Base-by-base conservation (phyloP, 1,140 invertebrate genomes). In the Trichogramma pretiosum region DNA sequence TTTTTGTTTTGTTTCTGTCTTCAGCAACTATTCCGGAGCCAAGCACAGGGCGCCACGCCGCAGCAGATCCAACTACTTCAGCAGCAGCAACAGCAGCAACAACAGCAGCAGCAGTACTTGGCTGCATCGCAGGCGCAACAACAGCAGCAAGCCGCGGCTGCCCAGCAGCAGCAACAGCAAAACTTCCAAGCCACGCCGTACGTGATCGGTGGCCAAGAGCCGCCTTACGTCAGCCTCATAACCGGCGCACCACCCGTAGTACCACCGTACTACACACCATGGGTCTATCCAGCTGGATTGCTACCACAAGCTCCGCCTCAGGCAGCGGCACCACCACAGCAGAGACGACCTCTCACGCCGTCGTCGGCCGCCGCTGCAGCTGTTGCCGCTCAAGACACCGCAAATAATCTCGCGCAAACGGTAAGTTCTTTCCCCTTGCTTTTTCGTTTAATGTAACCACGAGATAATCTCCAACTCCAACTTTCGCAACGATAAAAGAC, bases 11-110 rank as follows among this genome's bases (percentile, higher is more conserved):
- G 53, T 53, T 59, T 57, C 62, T 66, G 57, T 82, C n/a, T 83
- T 3, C 75, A 89, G 84, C 85, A 90, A 85, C 69, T 91, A 49
- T 89, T 90, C 70, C 81, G 87, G 60, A 87, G 85, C 61, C 87
- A 89, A 61, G 84, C 85, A 62, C 72, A 74, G 48, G 72, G 71
- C 5, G 70, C 69, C 3, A 72, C 73, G 2, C 70, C 68, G 0
- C 72, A 74, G 37, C 74, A 75, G 34, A 52, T 75, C 0, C 73
- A 75, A 23, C 53, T 75, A 14, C 55, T 74, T 17, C 76, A 77
- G 34, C 75, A 76, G 46, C 70, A 73, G 64, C 75, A 70, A 64
- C 70, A 70, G 46, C 75, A 63, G 64, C 77, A 64, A 59, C 81
- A 52, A 62, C 73, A 48, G 63, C 74, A 53, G 58, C 78, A 68